phyloP scores from a whole-genome alignment of 2,113 vertebrate genomes.

The Poeciliopsis occidentalis region DNA sequence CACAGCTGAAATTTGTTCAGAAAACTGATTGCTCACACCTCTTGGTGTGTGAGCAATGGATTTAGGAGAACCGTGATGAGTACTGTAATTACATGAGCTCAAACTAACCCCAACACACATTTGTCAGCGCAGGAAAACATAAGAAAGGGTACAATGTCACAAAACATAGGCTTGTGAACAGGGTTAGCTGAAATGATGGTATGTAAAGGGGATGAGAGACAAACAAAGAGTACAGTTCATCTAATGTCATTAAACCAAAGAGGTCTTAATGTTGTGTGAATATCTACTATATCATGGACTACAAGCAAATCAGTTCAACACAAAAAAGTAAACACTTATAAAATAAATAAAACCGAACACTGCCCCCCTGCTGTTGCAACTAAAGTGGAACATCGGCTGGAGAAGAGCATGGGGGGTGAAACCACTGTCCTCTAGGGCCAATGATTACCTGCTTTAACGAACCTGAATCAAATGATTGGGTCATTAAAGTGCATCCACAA shows the following conservation, averaged over 20 bases:
- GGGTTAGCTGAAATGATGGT: neutral
- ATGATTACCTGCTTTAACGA: neutral
- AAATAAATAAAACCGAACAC: conserved; percentile 44
- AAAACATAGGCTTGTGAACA: conserved; percentile 24
- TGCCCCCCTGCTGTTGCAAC: conserved; percentile 72
- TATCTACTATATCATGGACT: neutral
- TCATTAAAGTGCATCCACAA: neutral
- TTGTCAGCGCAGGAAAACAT: conserved; percentile 3
- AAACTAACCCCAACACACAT: conserved; percentile 7
- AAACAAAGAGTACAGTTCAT: neutral
- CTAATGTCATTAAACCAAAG: neutral
- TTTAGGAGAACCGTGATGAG: neutral
- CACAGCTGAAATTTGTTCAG: neutral
- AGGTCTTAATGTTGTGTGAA: neutral
- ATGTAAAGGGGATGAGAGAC: neutral
- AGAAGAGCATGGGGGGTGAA: neutral
- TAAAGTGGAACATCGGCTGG: neutral
- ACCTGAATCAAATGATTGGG: neutral
- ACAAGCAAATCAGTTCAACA: neutral
- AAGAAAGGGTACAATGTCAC: neutral
- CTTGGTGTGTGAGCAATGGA: neutral
- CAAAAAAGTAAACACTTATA: too few relatives aligned
- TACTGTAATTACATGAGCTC: neutral
- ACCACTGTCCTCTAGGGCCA: neutral
- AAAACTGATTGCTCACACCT: neutral